Percentiles rank a stretch among this genome's conserved stretches.
Evolutionary conservation across 2,888 invertebrate genomes (phyloP).

Genomic region (Mythimna ferrago): DNA sequence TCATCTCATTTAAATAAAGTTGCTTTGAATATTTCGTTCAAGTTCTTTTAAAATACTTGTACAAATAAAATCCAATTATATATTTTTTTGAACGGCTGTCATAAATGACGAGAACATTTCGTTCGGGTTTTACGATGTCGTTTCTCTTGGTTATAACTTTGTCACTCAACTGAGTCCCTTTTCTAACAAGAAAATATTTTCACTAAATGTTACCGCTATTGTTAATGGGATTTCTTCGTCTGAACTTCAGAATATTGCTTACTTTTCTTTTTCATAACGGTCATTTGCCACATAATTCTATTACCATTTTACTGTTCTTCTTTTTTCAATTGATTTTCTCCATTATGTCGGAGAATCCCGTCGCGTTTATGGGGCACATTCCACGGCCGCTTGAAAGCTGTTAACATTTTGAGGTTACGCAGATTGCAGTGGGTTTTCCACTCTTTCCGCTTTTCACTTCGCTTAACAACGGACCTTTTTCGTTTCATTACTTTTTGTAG

Average conservation of each 20-base stretch:
- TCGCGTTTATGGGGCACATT: conserved; percentile 64
- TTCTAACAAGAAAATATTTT: conserved; percentile 71
- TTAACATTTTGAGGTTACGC: conserved; percentile 67
- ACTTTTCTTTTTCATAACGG: conserved; percentile 39
- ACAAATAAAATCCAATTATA: conserved; percentile 45
- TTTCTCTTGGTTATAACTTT: conserved; percentile 71
- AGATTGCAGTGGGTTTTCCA: conserved; percentile 50
- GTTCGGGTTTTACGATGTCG: conserved; percentile 77
- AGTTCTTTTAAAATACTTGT: conserved; percentile 7
- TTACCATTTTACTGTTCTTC: neutral
- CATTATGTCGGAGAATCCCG: conserved; percentile 61
- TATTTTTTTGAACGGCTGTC: conserved; percentile 54
- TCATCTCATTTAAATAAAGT: conserved; percentile 36
- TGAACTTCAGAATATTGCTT: conserved; percentile 56
- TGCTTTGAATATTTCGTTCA: conserved; percentile 14
- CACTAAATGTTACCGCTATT: conserved; percentile 57
- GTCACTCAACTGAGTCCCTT: conserved; percentile 59
- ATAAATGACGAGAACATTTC: conserved; percentile 71
- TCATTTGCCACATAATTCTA: conserved; percentile 34
- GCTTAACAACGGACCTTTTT: conserved; percentile 22
- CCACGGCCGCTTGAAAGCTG: conserved; percentile 51
- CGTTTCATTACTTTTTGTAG: conserved; percentile 22
- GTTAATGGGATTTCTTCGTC: conserved; percentile 67
- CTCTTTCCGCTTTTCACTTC: conserved; percentile 28
- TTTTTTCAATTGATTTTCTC: conserved; percentile 33